phyloP scores from a whole-genome alignment of 2,888 invertebrate species.

The Choreutis nemorana region DNA sequence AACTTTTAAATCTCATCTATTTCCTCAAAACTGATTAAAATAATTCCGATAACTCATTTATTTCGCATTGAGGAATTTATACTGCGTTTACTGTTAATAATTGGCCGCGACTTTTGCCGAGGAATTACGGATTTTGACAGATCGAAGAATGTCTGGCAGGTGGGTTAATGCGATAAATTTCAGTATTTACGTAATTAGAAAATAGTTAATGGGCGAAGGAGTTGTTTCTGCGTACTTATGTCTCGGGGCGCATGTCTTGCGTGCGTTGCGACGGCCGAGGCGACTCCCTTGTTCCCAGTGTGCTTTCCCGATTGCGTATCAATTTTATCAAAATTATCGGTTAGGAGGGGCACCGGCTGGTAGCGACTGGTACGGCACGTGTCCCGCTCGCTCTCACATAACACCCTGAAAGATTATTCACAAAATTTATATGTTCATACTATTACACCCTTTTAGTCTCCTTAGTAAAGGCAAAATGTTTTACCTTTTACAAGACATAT shows the following conservation, averaged over 20 bases:
- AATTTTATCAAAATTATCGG: slow-evolving; percentile 37
- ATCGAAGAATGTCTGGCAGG: slow-evolving; percentile 54
- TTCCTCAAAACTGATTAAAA: slow-evolving; percentile 18
- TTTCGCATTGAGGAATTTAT: too few species aligned
- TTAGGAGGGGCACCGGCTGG: slow-evolving; percentile 29
- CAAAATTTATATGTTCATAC: too few species aligned
- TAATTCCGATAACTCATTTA: slow-evolving; percentile 1
- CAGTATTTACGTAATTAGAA: slow-evolving; percentile 6
- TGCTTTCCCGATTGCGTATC: slow-evolving; percentile 26
- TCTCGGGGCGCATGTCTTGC: slow-evolving; percentile 15
- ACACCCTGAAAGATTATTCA: too few species aligned
- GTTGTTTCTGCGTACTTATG: slow-evolving; percentile 14
- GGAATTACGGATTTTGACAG: slow-evolving; percentile 46
- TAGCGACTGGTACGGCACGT: slow-evolving; percentile 48
- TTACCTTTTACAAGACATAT: too few species aligned
- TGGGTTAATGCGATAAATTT: slow-evolving; percentile 25
- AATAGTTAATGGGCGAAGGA: slow-evolving; percentile 7
- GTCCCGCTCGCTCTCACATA: slow-evolving; percentile 19
- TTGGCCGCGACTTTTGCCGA: too few species aligned
- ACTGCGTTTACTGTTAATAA: too few species aligned
- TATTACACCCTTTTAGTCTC: too few species aligned
- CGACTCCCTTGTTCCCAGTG: slow-evolving; percentile 27
- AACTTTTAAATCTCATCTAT: slow-evolving; percentile 46
- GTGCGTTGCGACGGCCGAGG: slow-evolving; percentile 18
- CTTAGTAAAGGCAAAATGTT: too few species aligned